These are phyloP conservation scores for Teleogryllus occipitalis DNA, from an alignment of 1,140 invertebrate genomes.

Conservation along the genomic window DNA sequence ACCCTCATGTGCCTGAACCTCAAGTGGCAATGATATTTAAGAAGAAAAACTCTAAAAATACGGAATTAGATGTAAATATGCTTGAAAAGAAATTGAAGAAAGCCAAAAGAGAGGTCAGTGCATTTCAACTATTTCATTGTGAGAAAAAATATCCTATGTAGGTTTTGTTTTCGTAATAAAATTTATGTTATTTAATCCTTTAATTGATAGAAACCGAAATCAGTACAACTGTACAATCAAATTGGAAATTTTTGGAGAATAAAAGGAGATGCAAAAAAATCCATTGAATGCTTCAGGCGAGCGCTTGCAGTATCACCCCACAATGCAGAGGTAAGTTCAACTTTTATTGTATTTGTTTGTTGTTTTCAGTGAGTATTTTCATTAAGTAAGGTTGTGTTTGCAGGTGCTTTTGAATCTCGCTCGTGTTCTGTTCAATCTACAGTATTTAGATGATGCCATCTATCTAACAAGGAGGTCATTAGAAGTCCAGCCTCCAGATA, in stretches of 20 bases:
- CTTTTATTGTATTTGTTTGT: neutral
- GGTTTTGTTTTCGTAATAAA: neutral
- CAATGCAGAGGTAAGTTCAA: slow-evolving; percentile 61
- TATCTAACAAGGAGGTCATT: slow-evolving; percentile 67
- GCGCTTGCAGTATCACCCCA: slow-evolving; percentile 76
- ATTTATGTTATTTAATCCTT: slow-evolving; percentile 22
- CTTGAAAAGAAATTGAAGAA: slow-evolving; percentile 69
- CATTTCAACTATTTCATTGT: neutral
- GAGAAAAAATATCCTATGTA: neutral
- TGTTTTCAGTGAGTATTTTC: neutral
- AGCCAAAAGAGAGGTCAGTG: slow-evolving; percentile 61
- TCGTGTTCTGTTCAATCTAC: slow-evolving; percentile 71
- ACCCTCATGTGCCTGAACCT: slow-evolving; percentile 56
- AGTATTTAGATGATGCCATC: slow-evolving; percentile 82
- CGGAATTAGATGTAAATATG: slow-evolving; percentile 67
- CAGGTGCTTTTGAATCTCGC: slow-evolving; percentile 71
- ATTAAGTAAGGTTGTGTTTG: slow-evolving; percentile 8
- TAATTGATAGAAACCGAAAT: slow-evolving; percentile 62
- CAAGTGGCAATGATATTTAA: slow-evolving; percentile 69
- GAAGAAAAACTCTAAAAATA: slow-evolving; percentile 55
- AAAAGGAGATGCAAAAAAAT: slow-evolving; percentile 71
- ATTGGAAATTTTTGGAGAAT: slow-evolving; percentile 84
- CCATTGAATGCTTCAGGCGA: slow-evolving; percentile 80
- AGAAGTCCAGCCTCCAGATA: slow-evolving; percentile 66
- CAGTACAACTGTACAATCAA: slow-evolving; percentile 76